Evolutionary conservation across 1,140 invertebrate species (phyloP), one percentile per base, ranked within the genome.

Genomic region (Drosophila pallidifrons): DNA sequence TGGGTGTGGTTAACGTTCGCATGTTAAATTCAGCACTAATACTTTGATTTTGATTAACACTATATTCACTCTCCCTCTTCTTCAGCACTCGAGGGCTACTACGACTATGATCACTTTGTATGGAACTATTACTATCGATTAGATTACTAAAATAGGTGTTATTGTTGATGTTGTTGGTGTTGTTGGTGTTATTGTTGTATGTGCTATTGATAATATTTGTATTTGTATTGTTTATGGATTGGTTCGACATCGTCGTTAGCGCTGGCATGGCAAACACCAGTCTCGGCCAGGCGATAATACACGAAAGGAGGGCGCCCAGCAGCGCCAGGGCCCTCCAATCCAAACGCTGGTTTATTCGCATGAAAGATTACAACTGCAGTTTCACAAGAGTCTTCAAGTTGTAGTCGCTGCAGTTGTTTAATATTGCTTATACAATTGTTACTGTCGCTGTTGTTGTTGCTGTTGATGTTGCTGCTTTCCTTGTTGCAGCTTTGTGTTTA

Each of bases 261-360:
- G 73, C 72, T 74, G 91, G 91, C 90, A 91, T 90, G 35, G 88
- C 89, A 67, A 79, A 82, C 25, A 85, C 81, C 73, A 91, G 60
- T 10, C 82, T 78, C 51, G 77, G 75, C 91, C 91, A 92, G 70
- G 79, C 72, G 51, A 91, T 91, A 47, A 92, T 75, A 68, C 86
- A 73, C 76, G 85, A 80, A 49, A 92, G 91, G 92, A 92, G 92
- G 92, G 91, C 92, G 81, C 92, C 92, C 82, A 92, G 92, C 92
- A 91, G 79, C 58, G 91, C 92, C 83, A 92, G 92, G 92, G 92
- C 92, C 92, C 92, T 92, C 92, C 92, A 92, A 75, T 91, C 77
- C 75, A 91, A 76, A 68, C 91, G 90, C 82, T 83, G 83, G 80
- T 91, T 91, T 87, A 80, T 92, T 90, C 91, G 91, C 91, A 92